Conservation (phyloP, 1,140 invertebrate species). For the Eciton burchellii region DNA sequence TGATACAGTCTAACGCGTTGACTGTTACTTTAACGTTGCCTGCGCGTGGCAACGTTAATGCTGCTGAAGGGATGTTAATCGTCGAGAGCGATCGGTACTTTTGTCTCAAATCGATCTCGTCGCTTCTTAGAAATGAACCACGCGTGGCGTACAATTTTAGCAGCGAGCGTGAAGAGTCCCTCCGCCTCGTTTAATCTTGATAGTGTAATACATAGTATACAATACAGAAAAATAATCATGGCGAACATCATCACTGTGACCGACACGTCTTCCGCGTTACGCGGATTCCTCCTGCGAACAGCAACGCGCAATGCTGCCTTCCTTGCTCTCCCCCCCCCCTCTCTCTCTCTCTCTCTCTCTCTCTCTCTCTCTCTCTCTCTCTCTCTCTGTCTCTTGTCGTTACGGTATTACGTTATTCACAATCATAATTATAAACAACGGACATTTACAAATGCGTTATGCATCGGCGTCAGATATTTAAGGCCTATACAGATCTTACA, state of each 20-base stretch:
- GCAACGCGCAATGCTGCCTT: constrained; percentile 55
- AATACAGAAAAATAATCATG: constrained; percentile 69
- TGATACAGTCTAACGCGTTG: neutral
- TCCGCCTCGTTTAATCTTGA: constrained; percentile 50
- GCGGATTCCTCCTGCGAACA: constrained; percentile 45
- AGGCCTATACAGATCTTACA: constrained; percentile 62
- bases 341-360: neutral
- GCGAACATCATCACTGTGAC: constrained; percentile 41
- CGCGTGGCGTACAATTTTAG: constrained; percentile 1
- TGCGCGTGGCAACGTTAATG: no score
- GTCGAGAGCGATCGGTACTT: no score
- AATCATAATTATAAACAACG: constrained; percentile 63
- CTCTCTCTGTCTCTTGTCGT: neutral
- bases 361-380: neutral
- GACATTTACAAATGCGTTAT: constrained; percentile 64
- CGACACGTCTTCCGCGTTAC: constrained; percentile 60
- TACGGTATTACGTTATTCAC: constrained; percentile 39
- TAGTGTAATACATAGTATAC: constrained; percentile 66
- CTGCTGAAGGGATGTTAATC: no score
- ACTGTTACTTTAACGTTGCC: no score
- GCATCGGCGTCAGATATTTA: constrained; percentile 56
- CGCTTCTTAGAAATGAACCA: neutral
- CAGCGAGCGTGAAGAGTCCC: constrained; percentile 1
- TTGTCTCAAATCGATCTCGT: no score
- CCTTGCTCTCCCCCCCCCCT: no score